Evolutionary conservation across 2,113 vertebrate species (phyloP).

Genomic region (Myxocyprinus asiaticus): DNA sequence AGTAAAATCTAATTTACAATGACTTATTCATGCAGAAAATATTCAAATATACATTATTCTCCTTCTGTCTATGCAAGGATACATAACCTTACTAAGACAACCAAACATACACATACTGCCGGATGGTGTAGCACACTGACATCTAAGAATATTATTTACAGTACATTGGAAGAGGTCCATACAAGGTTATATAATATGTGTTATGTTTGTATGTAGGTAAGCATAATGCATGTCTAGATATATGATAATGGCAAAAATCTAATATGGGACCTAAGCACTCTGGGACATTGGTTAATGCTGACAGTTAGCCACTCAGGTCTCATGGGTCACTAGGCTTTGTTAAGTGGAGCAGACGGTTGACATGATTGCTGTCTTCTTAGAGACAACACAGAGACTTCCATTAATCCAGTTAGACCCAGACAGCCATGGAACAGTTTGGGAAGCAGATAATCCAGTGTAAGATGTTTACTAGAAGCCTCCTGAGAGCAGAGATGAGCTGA

Average conservation of each 20-base stretch:
- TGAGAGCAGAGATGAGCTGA: background rate
- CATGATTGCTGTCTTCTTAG: conserved; percentile 1
- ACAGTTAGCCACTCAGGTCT: conserved; percentile 16
- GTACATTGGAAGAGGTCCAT: too few relatives aligned
- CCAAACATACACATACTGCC: too few relatives aligned
- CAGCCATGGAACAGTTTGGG: conserved; percentile 43
- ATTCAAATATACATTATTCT: conserved; percentile 38
- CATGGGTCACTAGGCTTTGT: conserved; percentile 24
- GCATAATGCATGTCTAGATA: background rate
- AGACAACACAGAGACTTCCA: conserved; percentile 31
- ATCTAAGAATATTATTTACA: too few relatives aligned
- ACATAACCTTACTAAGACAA: background rate
- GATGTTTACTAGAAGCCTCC: conserved; percentile 46
- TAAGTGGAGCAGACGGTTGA: conserved; percentile 46
- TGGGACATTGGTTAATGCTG: conserved; percentile 1
- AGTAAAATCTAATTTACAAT: conserved; percentile 35
- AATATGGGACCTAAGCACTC: background rate
- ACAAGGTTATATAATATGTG: too few relatives aligned
- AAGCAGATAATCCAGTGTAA: conserved; percentile 53
- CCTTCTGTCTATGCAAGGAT: conserved; percentile 10
- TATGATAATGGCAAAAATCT: background rate
- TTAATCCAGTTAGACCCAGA: conserved; percentile 58
- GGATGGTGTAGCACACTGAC: too few relatives aligned
- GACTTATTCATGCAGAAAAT: conserved; percentile 19
- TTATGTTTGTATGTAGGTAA: background rate